Evolutionary conservation across 2,797 vertebrate genomes (phyloP).

Genomic region (Crenuchus spilurus): DNA sequence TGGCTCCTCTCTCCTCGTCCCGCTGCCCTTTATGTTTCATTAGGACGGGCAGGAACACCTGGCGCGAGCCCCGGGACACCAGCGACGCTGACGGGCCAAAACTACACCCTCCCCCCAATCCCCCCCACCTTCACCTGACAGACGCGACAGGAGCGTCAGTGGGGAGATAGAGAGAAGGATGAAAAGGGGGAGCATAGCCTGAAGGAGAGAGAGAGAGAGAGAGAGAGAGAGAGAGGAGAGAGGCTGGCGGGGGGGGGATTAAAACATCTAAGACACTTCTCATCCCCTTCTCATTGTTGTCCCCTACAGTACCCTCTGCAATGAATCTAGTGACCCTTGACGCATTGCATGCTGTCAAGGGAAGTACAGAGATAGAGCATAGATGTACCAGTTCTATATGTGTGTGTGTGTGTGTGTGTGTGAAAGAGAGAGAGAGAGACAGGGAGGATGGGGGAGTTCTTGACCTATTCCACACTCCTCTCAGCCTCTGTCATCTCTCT

Average conservation of each 20-base stretch:
- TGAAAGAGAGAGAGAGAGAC: constrained; percentile 15
- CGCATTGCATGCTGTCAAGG: constrained; percentile 74
- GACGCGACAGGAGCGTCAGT: constrained; percentile 47
- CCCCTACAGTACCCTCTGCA: constrained; percentile 54
- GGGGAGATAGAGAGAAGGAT: constrained; percentile 38
- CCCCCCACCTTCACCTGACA: constrained; percentile 51
- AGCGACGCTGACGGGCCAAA: constrained; percentile 51
- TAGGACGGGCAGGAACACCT: constrained; percentile 70
- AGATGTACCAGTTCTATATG: not conserved
- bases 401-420: constrained; percentile 32
- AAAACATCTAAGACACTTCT: constrained; percentile 51
- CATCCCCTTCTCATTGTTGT: constrained; percentile 41
- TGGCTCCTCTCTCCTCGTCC: constrained; percentile 60
- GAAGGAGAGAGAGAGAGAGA: constrained; percentile 32
- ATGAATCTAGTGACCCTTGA: constrained; percentile 69
- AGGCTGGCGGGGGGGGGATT: constrained; percentile 17
- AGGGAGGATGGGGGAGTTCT: constrained; percentile 23
- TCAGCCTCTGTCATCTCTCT: constrained; percentile 30
- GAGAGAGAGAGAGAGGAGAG: constrained; percentile 28
- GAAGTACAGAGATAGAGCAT: constrained; percentile 45
- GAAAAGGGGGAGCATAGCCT: constrained; percentile 46
- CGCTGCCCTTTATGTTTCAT: constrained; percentile 71
- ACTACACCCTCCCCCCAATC: not conserved
- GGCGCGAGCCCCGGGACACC: constrained; percentile 63
- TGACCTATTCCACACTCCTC: constrained; percentile 43